Evolutionary conservation across 2,888 invertebrate species (phyloP).

Genomic region (Chloroclysta siterata): DNA sequence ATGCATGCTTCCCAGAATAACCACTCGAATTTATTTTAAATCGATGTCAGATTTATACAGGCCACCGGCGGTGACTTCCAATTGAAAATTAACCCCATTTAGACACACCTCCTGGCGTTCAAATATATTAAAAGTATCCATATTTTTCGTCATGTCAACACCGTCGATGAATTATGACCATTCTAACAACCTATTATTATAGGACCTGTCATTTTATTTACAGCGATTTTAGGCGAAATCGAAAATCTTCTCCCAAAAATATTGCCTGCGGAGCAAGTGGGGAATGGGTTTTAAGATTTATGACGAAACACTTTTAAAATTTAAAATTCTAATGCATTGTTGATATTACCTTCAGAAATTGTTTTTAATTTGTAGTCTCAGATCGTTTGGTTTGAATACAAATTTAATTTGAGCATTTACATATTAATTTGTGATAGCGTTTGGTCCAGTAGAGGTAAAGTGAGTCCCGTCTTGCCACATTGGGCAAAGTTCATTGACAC

Average conservation of each 20-base stretch:
- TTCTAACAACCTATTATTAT: constrained; percentile 81
- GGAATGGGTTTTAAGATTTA: constrained; percentile 76
- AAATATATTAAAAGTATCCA: constrained; percentile 52
- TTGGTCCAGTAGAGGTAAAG: constrained; percentile 65
- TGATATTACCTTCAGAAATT: constrained; percentile 49
- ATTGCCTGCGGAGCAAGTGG: constrained; percentile 72
- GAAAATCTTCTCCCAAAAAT: constrained; percentile 69
- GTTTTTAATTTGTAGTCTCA: constrained; percentile 46
- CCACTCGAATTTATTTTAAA: constrained; percentile 69
- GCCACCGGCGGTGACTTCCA: constrained; percentile 77
- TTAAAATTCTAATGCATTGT: constrained; percentile 62
- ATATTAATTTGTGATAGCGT: constrained; percentile 59
- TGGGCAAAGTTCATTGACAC: constrained; percentile 73
- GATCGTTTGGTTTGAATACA: constrained; percentile 38
- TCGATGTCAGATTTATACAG: constrained; percentile 69
- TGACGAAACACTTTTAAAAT: constrained; percentile 56
- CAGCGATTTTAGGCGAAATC: constrained; percentile 73
- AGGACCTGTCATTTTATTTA: constrained; percentile 78
- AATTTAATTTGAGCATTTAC: constrained; percentile 54
- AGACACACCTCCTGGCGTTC: constrained; percentile 76
- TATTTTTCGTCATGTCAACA: constrained; percentile 78
- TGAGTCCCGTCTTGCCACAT: constrained; percentile 73
- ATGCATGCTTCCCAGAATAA: constrained; percentile 64
- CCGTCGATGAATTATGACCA: constrained; percentile 76
- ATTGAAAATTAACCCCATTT: constrained; percentile 83